Evolutionary conservation across 2,888 invertebrate genomes (phyloP), one percentile per base, ranked within the genome.

Genomic region (Trichacis sp.): DNA sequence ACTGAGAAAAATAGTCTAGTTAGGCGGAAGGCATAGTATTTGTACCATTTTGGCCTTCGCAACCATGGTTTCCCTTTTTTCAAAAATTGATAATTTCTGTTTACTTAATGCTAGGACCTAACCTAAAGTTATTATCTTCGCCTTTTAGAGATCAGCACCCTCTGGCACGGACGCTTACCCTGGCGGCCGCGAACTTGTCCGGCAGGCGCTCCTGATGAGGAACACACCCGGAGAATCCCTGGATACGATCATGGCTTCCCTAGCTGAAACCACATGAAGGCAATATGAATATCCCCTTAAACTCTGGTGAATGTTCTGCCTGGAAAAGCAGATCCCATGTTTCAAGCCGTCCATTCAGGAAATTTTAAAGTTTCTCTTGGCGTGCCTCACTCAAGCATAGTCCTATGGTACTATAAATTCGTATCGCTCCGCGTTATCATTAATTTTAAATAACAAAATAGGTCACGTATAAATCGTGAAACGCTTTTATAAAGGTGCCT

Each of bases 51-150:
- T 78, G 72, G 77, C 73, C 72, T 5, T 61, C 69, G 1, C 77
- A 76, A 49, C 67, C 75, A 1, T 80, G 77, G 78, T 79, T 50
- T 47, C 77, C 78, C 1, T 3, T 75, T 11, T 77, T 76, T 24
- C 52, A 24, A 8, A 58, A 36, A 43, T 50, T 66, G n/a, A 14
- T 54, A 1, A 12, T 40, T 6, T 8, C 51, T 53, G 20, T 36
- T 18, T 63, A 64, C 12, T 45, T 75, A 5, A 33, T 33, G 3
- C 24, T 24, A 8, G 24, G 24, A 24, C 24, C 24, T 24, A 8
- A 24, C 8, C 4, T 5, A 5, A 38, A 71, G 17, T 67, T 76
- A 45, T 57, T 75, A n/a, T 57, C 60, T 30, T 75, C 70, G 53
- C 61, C 70, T 73, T 52, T 59, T 64, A 75, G 73, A 38, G 33